These are phyloP conservation scores for Spialia ferax DNA, from an alignment of 2,888 invertebrate species.

Conservation along the genomic window DNA sequence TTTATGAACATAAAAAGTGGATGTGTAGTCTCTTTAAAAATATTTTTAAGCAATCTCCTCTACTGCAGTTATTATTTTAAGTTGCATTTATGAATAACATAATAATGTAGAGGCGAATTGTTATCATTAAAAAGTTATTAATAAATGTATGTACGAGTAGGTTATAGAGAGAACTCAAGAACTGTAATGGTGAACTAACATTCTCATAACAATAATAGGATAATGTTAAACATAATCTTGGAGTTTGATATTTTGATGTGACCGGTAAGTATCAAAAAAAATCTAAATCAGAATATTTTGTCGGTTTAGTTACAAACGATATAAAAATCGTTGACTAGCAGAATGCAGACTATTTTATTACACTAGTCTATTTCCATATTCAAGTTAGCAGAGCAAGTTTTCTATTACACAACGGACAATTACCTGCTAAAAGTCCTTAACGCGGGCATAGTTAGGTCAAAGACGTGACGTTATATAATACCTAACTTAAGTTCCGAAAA, in stretches of 20 bases:
- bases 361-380: not conserved
- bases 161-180: no score
- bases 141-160: no score
- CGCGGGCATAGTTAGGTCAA: conserved; percentile 13
- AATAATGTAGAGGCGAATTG: no score
- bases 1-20: not conserved
- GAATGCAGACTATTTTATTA: not conserved
- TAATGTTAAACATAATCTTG: no score
- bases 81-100: not conserved
- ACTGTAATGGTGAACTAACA: no score
- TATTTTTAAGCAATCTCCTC: conserved; percentile 6
- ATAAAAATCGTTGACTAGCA: no score
- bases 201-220: no score
- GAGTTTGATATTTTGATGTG: no score
- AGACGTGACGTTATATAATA: conserved; percentile 18
- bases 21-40: conserved; percentile 11
- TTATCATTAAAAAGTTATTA: no score
- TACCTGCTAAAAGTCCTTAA: conserved; percentile 14
- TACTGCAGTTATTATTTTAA: conserved; percentile 8
- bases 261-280: no score
- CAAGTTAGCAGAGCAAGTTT: not conserved
- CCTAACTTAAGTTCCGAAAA: conserved; percentile 19
- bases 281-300: no score
- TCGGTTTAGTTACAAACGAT: no score
- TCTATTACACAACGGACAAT: not conserved